phyloP scores from a whole-genome alignment of 2,113 vertebrate genomes.

The Pelodiscus sinensis region DNA sequence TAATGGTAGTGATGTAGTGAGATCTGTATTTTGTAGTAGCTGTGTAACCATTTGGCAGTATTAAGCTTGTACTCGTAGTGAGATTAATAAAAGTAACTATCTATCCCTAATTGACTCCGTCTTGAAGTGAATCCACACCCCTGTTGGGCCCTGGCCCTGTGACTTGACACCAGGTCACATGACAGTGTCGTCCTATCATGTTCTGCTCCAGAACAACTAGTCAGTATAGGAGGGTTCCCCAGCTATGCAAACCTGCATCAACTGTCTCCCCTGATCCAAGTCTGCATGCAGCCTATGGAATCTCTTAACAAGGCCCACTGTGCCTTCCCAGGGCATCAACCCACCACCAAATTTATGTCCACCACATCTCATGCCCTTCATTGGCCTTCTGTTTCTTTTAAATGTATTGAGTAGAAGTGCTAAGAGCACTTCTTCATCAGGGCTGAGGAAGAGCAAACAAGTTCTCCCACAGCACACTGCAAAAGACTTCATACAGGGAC shows the following conservation, averaged over 20 bases:
- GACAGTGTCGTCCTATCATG: not conserved
- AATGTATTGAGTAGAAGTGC: not conserved
- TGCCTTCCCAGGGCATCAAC: not conserved
- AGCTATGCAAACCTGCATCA: not conserved
- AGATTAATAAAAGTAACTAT: too few species aligned
- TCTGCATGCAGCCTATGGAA: not conserved
- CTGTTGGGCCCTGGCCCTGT: too few species aligned
- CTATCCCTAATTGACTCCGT: too few species aligned
- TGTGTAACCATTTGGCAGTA: too few species aligned
- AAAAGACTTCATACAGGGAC: not conserved
- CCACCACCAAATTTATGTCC: not conserved
- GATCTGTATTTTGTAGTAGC: too few species aligned
- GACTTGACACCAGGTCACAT: not conserved
- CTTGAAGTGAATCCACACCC: too few species aligned
- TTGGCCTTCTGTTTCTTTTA: not conserved
- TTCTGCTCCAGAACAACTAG: not conserved
- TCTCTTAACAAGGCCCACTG: not conserved
- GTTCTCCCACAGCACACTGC: not conserved
- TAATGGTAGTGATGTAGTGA: too few species aligned
- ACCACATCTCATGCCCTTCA: not conserved
- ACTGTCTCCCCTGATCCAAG: not conserved
- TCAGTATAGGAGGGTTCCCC: not conserved
- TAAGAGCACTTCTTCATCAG: not conserved
- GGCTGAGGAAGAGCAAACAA: not conserved
- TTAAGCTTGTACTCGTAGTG: too few species aligned